Percentiles rank a stretch among this genome's conserved stretches.
Evolutionary conservation across 2,888 invertebrate genomes (phyloP).

Genomic region (Catocala nupta): DNA sequence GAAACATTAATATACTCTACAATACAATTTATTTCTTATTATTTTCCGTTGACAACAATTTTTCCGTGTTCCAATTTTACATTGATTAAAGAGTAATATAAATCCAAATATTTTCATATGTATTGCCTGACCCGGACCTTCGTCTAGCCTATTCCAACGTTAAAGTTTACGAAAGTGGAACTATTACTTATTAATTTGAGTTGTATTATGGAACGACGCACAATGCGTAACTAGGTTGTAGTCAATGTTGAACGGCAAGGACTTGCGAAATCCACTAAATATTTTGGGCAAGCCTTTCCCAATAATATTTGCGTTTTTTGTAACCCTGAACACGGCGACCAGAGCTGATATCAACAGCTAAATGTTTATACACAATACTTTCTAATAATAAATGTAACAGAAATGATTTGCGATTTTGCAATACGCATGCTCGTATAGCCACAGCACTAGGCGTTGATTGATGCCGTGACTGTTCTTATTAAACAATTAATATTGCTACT

Average conservation of each 20-base stretch:
- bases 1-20: constrained; percentile 41
- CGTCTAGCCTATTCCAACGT: constrained; percentile 24
- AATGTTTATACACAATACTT: constrained; percentile 44
- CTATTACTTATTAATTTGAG: constrained; percentile 28
- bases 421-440: constrained; percentile 12
- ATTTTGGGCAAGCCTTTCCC: constrained; percentile 60
- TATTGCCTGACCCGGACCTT: not conserved
- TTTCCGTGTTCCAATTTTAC: constrained; percentile 24
- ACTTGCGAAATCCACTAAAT: constrained; percentile 59
- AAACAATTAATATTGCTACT: constrained; percentile 26
- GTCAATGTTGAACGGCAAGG: constrained; percentile 45
- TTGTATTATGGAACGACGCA: constrained; percentile 45
- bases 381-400: constrained; percentile 43
- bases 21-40: constrained; percentile 18
- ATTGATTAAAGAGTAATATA: not conserved
- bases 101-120: not conserved
- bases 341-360: constrained; percentile 34
- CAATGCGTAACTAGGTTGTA: constrained; percentile 51
- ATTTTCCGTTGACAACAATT: constrained; percentile 13
- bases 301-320: constrained; percentile 58
- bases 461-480: constrained; percentile 18
- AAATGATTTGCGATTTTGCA: constrained; percentile 24
- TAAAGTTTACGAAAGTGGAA: constrained; percentile 21
- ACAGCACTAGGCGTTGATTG: not conserved
- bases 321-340: constrained; percentile 60